phyloP scores from a whole-genome alignment of 2,797 vertebrate genomes.

The Acipenser transmontanus region DNA sequence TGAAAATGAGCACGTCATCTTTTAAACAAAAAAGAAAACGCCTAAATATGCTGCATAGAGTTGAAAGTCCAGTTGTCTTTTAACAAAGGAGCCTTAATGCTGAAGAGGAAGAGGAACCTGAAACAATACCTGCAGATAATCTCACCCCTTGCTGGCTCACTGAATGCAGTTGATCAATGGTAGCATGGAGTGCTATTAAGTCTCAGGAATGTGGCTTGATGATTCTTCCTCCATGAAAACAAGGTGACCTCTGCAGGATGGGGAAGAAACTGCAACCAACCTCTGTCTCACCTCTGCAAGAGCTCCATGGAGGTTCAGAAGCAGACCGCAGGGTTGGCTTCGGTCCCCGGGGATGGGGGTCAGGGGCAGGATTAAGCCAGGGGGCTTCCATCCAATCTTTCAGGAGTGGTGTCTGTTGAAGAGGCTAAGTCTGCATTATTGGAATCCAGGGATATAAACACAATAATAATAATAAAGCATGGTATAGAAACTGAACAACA shows the following conservation, averaged over 20 bases:
- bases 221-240: conserved; percentile 37
- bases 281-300: too few species aligned
- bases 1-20: too few species aligned
- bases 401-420: conserved; percentile 15
- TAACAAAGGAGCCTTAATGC: too few species aligned
- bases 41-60: conserved; percentile 40
- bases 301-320: too few species aligned
- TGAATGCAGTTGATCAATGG: conserved; percentile 50
- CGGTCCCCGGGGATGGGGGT: neutral
- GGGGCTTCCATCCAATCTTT: neutral
- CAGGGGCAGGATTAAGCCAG: neutral
- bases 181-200: conserved; percentile 36
- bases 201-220: conserved; percentile 50
- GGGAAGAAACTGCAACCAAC: neutral
- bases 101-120: conserved; percentile 14
- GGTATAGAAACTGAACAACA: neutral
- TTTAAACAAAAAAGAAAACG: conserved; percentile 31
- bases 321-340: neutral
- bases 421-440: conserved; percentile 38
- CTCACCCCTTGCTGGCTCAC: conserved; percentile 44
- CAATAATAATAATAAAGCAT: conserved; percentile 39
- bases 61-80: conserved; percentile 42
- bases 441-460: conserved; percentile 45
- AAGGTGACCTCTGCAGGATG: conserved; percentile 1
- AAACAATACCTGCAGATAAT: conserved; percentile 54